Base-by-base conservation (phyloP, 1,140 invertebrate species). In the Cecropterus lyciades region DNA sequence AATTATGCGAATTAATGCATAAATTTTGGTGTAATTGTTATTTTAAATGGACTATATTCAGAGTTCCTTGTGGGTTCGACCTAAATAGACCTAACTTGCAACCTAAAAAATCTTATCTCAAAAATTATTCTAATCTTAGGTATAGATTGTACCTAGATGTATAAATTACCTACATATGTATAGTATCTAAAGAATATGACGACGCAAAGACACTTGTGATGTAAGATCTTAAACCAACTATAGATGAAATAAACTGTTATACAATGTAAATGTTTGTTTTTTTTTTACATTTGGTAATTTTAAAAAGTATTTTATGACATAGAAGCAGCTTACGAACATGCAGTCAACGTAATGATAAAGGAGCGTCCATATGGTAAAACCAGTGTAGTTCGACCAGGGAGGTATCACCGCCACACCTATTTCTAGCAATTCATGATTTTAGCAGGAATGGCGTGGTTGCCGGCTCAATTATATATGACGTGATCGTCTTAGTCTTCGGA, bases 181-280 rank as follows among this genome's bases (percentile, higher is more conserved):
- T 51, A 51, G 48, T 51, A 51, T 51, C 20, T 51, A 27, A 11
- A 27, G 17, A 48, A 48, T 13, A 14, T 14, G n/a, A 24, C n/a
- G 48, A 51, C 4, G 48, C 48, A 51, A 51, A 51, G 40, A 43
- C 24, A 51, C 20, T 51, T 51, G 48, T 51, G 27, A 51, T 51
- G 48, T 51, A 51, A 51, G 48, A 51, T n/a, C 48, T 20, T 51
- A 43, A 43, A 27, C 48, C 20, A 13, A 51, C 48, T 67, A 43
- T 43, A 69, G 59, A 69, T 33, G 65, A 65, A 73, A 73, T 73
- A 73, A 69, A 74, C 67, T 75, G 60, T 72, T 69, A 65, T 62
- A 65, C 64, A 67, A 69, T 60, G 66, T 55, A 37, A 62, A 15
- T 15, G 3, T 10, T 24, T 37, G n/a, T 72, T 69, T 72, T 64